phyloP scores from a whole-genome alignment of 1,140 invertebrate genomes.

The Drosophila fuyamai region DNA sequence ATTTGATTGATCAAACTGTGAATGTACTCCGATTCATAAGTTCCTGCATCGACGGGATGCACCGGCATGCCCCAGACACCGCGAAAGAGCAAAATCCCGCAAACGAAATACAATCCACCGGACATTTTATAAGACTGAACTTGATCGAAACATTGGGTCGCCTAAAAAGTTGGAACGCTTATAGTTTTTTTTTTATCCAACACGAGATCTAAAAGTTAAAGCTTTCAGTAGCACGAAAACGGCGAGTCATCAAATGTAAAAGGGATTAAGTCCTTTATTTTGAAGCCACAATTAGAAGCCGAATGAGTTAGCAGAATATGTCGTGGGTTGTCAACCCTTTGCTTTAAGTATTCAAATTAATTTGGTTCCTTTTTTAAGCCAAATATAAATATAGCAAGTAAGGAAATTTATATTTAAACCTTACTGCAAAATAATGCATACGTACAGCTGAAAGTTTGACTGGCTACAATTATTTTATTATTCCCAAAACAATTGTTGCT shows the following conservation, averaged over 20 bases:
- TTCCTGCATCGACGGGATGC: not conserved
- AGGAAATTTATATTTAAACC: too few relatives aligned
- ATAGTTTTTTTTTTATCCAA: not conserved
- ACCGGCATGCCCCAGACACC: not conserved
- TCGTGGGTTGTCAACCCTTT: not conserved
- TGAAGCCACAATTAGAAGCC: not conserved
- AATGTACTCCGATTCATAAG: conserved; percentile 3
- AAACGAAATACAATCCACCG: conserved; percentile 3
- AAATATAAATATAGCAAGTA: not conserved
- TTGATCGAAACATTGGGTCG: not conserved
- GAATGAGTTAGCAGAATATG: conserved; percentile 15
- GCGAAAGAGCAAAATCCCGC: conserved; percentile 1
- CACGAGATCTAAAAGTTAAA: conserved; percentile 1
- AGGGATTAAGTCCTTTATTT: conserved; percentile 10
- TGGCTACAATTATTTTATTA: too few relatives aligned
- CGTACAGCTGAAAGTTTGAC: too few relatives aligned
- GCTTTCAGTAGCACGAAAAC: too few relatives aligned
- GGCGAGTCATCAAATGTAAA: conserved; percentile 19
- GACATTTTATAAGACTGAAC: conserved; percentile 27
- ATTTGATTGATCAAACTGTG: conserved; percentile 22
- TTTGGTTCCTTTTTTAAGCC: not conserved
- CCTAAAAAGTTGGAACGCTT: too few relatives aligned
- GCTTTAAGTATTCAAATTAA: not conserved
- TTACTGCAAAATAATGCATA: too few relatives aligned
- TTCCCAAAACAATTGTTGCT: too few relatives aligned